Evolutionary conservation across 2,888 invertebrate genomes (phyloP).

Genomic region (Chrysopilus asiliformis): DNA sequence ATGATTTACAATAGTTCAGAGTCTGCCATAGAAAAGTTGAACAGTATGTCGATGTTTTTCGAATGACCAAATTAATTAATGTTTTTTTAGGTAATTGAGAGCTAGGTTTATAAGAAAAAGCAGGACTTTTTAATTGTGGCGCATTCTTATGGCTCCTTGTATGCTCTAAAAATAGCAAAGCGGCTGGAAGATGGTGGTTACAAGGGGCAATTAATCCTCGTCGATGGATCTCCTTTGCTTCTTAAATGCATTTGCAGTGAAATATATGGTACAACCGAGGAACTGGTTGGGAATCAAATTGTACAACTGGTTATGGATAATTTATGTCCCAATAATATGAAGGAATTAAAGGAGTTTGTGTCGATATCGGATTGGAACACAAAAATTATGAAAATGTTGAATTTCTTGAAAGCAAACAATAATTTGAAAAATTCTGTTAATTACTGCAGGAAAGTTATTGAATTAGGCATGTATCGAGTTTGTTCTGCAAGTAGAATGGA

Average conservation of each 20-base stretch:
- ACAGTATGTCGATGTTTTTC: too few relatives aligned
- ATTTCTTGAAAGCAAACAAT: constrained; percentile 39
- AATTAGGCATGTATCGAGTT: too few relatives aligned
- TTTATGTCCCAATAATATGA: too few relatives aligned
- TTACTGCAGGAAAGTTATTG: not conserved
- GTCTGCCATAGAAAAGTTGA: too few relatives aligned
- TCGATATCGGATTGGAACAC: constrained; percentile 33
- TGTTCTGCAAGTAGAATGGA: too few relatives aligned
- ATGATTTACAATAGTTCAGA: constrained; percentile 43
- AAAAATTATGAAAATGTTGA: constrained; percentile 41
- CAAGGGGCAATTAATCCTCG: not conserved
- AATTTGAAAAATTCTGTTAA: constrained; percentile 36
- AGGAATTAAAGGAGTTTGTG: constrained; percentile 22
- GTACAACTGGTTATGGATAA: not conserved
- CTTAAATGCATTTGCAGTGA: not conserved
- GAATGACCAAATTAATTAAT: too few relatives aligned
- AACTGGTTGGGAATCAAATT: too few relatives aligned
- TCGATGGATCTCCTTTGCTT: not conserved
- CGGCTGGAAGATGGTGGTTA: not conserved
- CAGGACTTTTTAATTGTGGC: constrained; percentile 23
- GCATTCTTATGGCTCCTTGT: not conserved
- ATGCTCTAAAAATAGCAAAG: not conserved
- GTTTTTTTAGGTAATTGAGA: too few relatives aligned
- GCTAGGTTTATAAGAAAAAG: too few relatives aligned
- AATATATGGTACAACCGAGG: not conserved